Evolutionary conservation across 2,888 invertebrate species (phyloP).

Genomic region (Drosophila flavopinicola): DNA sequence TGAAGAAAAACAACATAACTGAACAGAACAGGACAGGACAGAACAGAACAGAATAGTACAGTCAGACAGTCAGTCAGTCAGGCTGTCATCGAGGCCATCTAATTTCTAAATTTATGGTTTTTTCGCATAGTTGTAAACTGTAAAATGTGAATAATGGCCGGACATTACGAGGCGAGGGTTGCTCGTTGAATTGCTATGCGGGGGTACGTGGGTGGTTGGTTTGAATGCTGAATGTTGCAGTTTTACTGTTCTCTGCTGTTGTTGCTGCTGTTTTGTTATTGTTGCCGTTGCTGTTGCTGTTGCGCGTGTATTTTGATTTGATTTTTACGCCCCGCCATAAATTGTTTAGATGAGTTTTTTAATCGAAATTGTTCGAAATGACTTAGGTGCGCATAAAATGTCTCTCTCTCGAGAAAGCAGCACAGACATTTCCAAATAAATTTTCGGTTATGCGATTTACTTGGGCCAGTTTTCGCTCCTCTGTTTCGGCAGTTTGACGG

Average conservation of each 20-base stretch:
- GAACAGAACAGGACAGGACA: background rate
- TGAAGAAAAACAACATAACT: too few relatives aligned
- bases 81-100: constrained; percentile 45
- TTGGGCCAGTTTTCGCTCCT: constrained; percentile 44
- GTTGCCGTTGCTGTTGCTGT: constrained; percentile 14
- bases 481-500: constrained; percentile 21
- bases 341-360: constrained; percentile 83
- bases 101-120: constrained; percentile 80
- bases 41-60: background rate
- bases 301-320: constrained; percentile 80
- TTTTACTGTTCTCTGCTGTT: constrained; percentile 59
- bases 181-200: constrained; percentile 20
- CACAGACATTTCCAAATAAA: constrained; percentile 63
- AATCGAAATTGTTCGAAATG: constrained; percentile 80
- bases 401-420: constrained; percentile 65
- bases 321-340: constrained; percentile 82
- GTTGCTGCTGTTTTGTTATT: constrained; percentile 1
- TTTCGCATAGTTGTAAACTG: constrained; percentile 82
- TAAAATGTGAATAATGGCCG: constrained; percentile 72
- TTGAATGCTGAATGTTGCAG: constrained; percentile 79
- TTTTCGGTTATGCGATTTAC: constrained; percentile 64
- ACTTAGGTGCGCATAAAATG: constrained; percentile 81
- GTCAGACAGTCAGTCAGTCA: background rate
- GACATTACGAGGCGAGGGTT: constrained; percentile 42
- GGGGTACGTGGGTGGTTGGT: constrained; percentile 3